Percentiles rank a stretch among this genome's conserved stretches.
phyloP scores from a whole-genome alignment of 2,113 vertebrate genomes.

The Callospermophilus lateralis region DNA sequence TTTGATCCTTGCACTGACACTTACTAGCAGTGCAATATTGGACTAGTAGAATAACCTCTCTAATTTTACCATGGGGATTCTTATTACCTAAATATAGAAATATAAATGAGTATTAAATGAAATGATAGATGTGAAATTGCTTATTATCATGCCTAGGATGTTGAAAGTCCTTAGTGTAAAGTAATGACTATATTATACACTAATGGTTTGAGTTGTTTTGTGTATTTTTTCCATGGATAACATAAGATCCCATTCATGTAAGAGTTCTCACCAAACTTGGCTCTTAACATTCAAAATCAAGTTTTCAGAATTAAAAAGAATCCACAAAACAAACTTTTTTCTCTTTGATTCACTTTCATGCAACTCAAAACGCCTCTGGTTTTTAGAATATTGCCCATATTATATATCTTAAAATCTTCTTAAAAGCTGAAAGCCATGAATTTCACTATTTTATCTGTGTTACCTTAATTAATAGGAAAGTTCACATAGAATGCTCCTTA shows the following conservation, averaged over 20 bases:
- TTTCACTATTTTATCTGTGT: conserved; percentile 28
- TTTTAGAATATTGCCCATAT: not conserved
- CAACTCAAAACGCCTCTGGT: not conserved
- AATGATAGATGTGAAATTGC: not conserved
- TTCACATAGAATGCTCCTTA: not conserved
- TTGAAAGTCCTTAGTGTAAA: not conserved
- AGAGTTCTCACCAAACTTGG: not conserved
- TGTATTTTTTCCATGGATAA: conserved; percentile 27
- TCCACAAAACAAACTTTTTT: not conserved
- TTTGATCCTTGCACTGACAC: not conserved
- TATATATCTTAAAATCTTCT: not conserved
- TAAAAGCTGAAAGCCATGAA: conserved; percentile 34
- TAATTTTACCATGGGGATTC: not conserved
- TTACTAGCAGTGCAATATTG: not conserved
- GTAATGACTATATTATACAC: not conserved
- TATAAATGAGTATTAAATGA: not conserved
- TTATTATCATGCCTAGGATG: not conserved
- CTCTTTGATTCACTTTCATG: not conserved
- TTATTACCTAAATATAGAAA: not conserved
- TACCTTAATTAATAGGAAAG: not conserved
- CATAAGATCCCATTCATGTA: not conserved
- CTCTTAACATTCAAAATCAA: conserved; percentile 44
- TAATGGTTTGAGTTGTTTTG: conserved; percentile 22
- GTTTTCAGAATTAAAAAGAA: conserved; percentile 33
- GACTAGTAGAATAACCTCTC: not conserved